Conservation (phyloP, 2,113 vertebrate species). For the Desmodus rotundus region DNA sequence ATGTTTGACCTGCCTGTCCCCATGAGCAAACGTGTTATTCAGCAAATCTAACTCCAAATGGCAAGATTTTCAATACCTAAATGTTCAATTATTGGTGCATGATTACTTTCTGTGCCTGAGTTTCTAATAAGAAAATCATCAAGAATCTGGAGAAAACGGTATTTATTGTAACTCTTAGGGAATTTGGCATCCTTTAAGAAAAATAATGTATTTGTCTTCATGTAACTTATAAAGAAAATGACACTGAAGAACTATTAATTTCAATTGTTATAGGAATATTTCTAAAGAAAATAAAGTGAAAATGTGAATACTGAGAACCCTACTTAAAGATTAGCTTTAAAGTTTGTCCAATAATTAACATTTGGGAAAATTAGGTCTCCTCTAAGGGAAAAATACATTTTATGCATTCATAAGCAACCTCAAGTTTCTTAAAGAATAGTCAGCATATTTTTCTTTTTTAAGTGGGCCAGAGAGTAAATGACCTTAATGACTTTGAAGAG, state of each 20-base stretch:
- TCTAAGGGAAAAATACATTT: background rate
- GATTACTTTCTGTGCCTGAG: background rate
- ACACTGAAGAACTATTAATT: background rate
- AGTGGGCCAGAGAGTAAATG: constrained; percentile 17
- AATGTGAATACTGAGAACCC: constrained; percentile 6
- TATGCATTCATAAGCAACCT: background rate
- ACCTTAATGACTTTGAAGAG: background rate
- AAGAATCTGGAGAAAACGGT: background rate
- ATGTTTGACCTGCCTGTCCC: background rate
- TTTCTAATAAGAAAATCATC: background rate
- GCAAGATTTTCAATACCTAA: background rate
- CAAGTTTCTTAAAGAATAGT: background rate
- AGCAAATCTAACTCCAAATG: background rate
- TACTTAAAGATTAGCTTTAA: background rate
- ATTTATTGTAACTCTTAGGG: background rate
- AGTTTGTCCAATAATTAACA: background rate
- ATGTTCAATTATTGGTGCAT: background rate
- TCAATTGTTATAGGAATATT: background rate
- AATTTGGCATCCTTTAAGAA: background rate
- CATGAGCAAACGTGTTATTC: background rate
- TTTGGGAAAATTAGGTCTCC: background rate
- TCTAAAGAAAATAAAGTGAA: constrained; percentile 10
- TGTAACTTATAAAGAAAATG: background rate
- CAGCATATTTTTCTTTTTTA: background rate
- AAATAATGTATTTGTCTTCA: background rate